Base-by-base conservation (phyloP, 1,140 invertebrate genomes). In the Hydropsyche tenuis region DNA sequence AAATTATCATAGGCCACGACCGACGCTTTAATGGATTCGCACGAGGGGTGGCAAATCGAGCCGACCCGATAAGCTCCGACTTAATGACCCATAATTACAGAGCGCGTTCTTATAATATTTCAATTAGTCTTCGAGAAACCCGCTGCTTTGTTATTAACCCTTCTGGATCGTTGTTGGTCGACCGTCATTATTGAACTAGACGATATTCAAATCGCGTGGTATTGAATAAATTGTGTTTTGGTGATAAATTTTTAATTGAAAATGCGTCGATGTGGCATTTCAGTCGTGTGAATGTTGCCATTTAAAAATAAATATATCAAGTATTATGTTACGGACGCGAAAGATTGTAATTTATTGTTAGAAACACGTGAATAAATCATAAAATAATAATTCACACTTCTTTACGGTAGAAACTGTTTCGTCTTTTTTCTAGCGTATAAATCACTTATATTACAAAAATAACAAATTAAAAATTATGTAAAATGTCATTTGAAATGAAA, bases 11-110 rank as follows among this genome's bases (percentile, higher is more conserved):
- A 65, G 43, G n/a, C 30, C 30, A 23, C 23, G 22, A 27, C 4
- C 1, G 2, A 27, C 1, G 20, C 11, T 23, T 22, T 60, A 53
- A 63, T 63, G 23, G 60, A 63, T 63, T 63, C 23, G 22, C n/a
- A 25, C 60, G 23, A 37, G 3, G 20, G 60, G 25, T 25, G 7
- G 9, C 60, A 53, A 53, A 37, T 16, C 22, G 70, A 45, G 9
- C 18, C 16, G 27, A 25, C 63, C 65, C 51, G 63, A 71, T 72
- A 60, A 70, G 22, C 27, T 25, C 23, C 46, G 25, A 16, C 23
- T 73, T 76, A 73, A 74, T 73, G 51, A 60, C 20, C 68, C 48
- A 60, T 76, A 71, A 76, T 76, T 76, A 76, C 60, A 71, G 72
- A 27, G 63, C 62, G 43, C 25, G n/a, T 60, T 30, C 69, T 42